Base-by-base conservation (phyloP, 2,113 vertebrate species). In the Miniopterus natalensis region DNA sequence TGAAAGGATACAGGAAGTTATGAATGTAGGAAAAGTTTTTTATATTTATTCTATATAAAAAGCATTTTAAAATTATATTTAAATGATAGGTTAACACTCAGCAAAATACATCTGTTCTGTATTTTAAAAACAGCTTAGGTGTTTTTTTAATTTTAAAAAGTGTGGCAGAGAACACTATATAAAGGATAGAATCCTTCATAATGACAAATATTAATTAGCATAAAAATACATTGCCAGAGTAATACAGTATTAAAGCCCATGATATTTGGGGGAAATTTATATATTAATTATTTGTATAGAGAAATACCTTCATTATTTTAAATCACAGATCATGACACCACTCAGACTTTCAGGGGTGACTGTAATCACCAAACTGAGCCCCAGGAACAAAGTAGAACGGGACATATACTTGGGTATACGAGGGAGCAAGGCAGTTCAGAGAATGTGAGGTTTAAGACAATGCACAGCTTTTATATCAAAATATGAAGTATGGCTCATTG, bases 331-430 rank as follows among this genome's bases (percentile, higher is more conserved):
- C 10, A 79, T 29, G 45, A 1, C 5, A 18, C 57, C 70, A 29
- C 53, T 92, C 40, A 84, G 27, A 75, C 8, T 79, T 87, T 95
- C 63, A 66, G 17, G 23, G 74, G 51, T 97, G 84, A 27, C 31
- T 94, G n/a, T 95, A 59, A 91, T 20, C 29, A 29, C 18, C 73
- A 0, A 47, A 3, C 51, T 97, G 68, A 92, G 45, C 4, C 36
- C 80, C 25, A 88, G 25, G 47, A 97, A 94, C 20, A 95, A 96
- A 83, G 49, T 27, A 95, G 42, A 47, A 45, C 2, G 51, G 40
- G 88, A 84, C 2, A n/a, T 40, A 53, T 20, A 57, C 68, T 61
- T 79, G 91, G 17, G 2, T 70, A 61, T 53, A 88, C 2, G 0
- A 45, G n/a, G 40, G 3, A 88, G 42, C 68, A 70, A 77, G 20